Base-by-base conservation (phyloP, 1,140 invertebrate genomes). In the Drosophila melanica region DNA sequence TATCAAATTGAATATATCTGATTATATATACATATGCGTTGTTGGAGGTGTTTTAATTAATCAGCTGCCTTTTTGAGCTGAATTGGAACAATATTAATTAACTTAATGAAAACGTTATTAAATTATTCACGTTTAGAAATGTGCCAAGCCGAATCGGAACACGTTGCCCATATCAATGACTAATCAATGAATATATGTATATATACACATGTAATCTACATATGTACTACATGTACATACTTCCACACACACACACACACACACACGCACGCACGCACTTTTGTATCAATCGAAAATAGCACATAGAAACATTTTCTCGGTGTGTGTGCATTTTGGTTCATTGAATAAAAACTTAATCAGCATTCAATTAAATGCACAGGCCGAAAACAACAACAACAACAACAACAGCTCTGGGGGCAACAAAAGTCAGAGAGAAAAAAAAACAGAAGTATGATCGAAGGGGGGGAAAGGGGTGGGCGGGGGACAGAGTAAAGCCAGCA, bases 291-390 rank as follows among this genome's bases (percentile, higher is more conserved):
- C 23, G 14, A 53, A 60, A 57, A 16, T 71, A 18, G 11, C 12
- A 39, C 50, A 39, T 57, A n/a, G 39, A 35, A 35, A 3, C 2
- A 1, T 35, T 35, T 35, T 54, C 35, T 20, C 7, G 59, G 39
- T 39, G 10, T 62, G 27, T 66, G 16, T 45, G 37, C 70, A 67
- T 53, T 77, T 69, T 68, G 77, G 79, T 86, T 77, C 81, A 86
- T 85, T 85, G 81, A 85, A 85, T 85, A 81, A 85, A 70, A 85
- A 85, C 81, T 85, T 85, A 85, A 85, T 85, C 81, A 85, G 81
- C 81, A 75, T 86, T 86, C 85, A 86, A 86, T 86, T 86, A 86
- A 86, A 86, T 81, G 81, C 81, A 77, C 81, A 77, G 72, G 74
- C 59, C 68, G 71, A 58, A 9, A 42, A 44, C n/a, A 16, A 44